Evolutionary conservation across 2,888 invertebrate genomes (phyloP).

Genomic region (Apotomis betuletana): DNA sequence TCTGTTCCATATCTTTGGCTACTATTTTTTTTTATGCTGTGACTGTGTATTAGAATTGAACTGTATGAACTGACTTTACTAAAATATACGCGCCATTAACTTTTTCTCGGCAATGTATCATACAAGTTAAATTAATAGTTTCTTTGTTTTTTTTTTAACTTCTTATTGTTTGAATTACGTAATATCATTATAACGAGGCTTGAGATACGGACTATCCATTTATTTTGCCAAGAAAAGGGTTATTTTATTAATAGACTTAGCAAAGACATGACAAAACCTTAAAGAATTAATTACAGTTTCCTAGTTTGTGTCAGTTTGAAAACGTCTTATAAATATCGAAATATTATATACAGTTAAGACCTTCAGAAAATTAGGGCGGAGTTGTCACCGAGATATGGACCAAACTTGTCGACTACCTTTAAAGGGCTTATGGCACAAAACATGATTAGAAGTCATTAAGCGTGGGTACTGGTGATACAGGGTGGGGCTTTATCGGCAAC

Average conservation of each 20-base stretch:
- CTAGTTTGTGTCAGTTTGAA: background rate
- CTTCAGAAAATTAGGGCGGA: background rate
- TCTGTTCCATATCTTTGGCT: too few relatives aligned
- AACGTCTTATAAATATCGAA: conserved; percentile 8
- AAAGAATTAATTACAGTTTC: conserved; percentile 32
- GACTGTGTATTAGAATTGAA: too few relatives aligned
- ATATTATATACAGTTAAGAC: background rate
- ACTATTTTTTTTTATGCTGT: too few relatives aligned
- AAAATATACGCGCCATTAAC: too few relatives aligned
- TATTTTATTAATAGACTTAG: conserved; percentile 31
- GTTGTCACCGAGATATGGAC: conserved; percentile 16
- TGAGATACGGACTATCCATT: too few relatives aligned
- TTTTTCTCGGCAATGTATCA: too few relatives aligned
- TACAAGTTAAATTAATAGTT: too few relatives aligned
- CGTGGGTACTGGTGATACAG: conserved; percentile 37
- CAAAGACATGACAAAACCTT: conserved; percentile 24
- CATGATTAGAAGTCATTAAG: conserved; percentile 38
- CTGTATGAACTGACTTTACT: too few relatives aligned
- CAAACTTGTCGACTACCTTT: conserved; percentile 31
- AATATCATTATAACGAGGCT: too few relatives aligned
- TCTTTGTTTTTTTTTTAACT: too few relatives aligned
- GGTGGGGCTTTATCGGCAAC: background rate
- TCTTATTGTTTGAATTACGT: too few relatives aligned
- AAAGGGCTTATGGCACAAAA: conserved; percentile 38
- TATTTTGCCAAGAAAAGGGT: too few relatives aligned